A percentile compares a stretch with the other conserved stretches of the same genome.
These are phyloP conservation scores for Chloropsis cyanopogon DNA, from an alignment of 2,113 vertebrate genomes.

Conservation along the genomic window DNA sequence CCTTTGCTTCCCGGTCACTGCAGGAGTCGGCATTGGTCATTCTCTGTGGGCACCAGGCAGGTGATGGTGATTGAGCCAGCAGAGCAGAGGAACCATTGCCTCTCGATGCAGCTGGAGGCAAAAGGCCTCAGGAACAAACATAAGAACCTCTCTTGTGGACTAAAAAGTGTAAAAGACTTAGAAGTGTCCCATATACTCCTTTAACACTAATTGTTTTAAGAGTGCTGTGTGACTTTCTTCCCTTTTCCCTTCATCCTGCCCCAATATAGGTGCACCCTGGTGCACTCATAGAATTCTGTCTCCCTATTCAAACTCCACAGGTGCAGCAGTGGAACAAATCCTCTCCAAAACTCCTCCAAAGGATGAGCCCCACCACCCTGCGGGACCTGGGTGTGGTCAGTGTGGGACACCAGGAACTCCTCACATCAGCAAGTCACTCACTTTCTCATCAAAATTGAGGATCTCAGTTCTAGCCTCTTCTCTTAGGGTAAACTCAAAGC, in stretches of 20 bases:
- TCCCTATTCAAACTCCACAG: background rate
- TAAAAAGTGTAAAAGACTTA: background rate
- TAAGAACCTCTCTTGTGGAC: background rate
- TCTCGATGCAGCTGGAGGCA: background rate
- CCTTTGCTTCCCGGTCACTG: background rate
- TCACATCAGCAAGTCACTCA: slow-evolving; percentile 55
- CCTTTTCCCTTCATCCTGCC: background rate
- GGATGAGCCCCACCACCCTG: slow-evolving; percentile 46
- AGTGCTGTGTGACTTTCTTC: background rate
- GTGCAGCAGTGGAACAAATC: slow-evolving; percentile 66
- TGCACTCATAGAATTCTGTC: background rate
- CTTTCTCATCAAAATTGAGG: slow-evolving; percentile 58
- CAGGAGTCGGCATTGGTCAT: rapidly evolving
- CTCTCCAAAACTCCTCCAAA: slow-evolving; percentile 61
- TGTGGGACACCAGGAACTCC: slow-evolving; percentile 55
- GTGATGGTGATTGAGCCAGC: background rate
- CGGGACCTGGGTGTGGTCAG: slow-evolving; percentile 42
- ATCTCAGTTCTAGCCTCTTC: slow-evolving; percentile 66
- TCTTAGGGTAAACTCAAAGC: slow-evolving; percentile 52
- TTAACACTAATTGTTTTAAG: background rate
- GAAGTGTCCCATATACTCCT: background rate
- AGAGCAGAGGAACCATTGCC: background rate
- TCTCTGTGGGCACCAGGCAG: background rate
- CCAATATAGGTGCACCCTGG: background rate
- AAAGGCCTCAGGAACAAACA: background rate